These are phyloP conservation scores for Eurystomus gularis DNA, from an alignment of 2,113 vertebrate species.

Conservation along the genomic window DNA sequence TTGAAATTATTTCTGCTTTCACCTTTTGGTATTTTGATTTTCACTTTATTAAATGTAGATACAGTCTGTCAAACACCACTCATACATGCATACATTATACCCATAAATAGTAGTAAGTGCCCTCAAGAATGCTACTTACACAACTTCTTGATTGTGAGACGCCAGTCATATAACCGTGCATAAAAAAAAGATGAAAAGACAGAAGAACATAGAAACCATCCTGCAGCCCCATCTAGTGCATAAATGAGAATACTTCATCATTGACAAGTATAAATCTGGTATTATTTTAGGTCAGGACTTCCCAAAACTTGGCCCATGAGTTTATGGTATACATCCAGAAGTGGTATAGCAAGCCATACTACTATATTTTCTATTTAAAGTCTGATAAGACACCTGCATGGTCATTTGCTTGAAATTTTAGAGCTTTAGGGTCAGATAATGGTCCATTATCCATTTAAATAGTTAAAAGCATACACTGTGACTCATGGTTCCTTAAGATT, in stretches of 20 bases:
- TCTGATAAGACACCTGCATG: neutral
- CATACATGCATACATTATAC: neutral
- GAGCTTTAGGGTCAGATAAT: neutral
- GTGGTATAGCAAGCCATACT: neutral
- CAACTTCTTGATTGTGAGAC: neutral
- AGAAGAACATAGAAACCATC: slow-evolving; percentile 22
- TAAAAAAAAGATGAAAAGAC: neutral
- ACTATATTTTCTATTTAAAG: neutral
- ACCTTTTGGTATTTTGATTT: neutral
- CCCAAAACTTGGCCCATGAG: neutral
- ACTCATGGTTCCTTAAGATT: neutral
- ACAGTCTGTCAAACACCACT: neutral
- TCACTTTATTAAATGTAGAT: neutral
- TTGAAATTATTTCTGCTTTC: neutral
- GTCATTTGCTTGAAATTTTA: neutral
- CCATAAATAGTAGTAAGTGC: neutral
- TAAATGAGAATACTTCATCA: slow-evolving; percentile 54
- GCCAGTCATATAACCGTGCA: neutral
- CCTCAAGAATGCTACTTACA: neutral
- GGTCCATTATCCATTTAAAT: neutral
- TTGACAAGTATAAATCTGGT: neutral
- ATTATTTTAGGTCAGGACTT: neutral
- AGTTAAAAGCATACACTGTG: neutral
- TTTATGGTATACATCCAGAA: neutral
- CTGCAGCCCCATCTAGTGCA: slow-evolving; percentile 77